Percentiles rank a stretch among this genome's conserved stretches.
Conservation (phyloP, 2,888 invertebrate species). For the Nomada fucata region DNA sequence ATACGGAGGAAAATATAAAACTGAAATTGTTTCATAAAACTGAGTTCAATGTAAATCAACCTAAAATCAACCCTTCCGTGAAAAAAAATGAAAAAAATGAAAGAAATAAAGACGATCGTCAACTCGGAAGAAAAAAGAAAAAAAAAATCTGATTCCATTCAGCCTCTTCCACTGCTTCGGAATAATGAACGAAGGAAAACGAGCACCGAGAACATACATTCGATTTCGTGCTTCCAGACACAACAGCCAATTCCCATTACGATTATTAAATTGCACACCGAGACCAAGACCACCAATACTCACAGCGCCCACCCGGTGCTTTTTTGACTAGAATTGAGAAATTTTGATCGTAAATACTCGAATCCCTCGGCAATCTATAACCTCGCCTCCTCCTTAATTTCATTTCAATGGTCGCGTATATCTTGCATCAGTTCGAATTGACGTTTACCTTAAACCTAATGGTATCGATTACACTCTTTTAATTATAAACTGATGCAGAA, state of each 20-base stretch:
- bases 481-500: too few species aligned
- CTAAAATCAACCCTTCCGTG: conserved; percentile 15
- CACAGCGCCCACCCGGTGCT: conserved; percentile 22
- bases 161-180: not conserved
- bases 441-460: conserved; percentile 14
- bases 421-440: conserved; percentile 47
- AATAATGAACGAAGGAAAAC: conserved; percentile 16
- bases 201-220: not conserved
- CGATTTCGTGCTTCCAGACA: not conserved
- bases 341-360: not conserved
- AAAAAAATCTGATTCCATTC: not conserved
- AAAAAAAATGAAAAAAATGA: not conserved
- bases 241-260: conserved; percentile 7
- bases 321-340: conserved; percentile 52
- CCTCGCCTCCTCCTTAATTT: not conserved
- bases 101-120: not conserved
- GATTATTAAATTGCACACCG: conserved; percentile 48
- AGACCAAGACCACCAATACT: conserved; percentile 21
- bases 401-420: conserved; percentile 41
- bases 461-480: not conserved
- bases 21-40: not conserved
- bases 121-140: not conserved
- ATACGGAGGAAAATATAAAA: not conserved
- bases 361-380: not conserved
- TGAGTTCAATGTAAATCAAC: not conserved